phyloP scores from a whole-genome alignment of 2,888 invertebrate genomes.

The Drosophila pseudotalamancana region DNA sequence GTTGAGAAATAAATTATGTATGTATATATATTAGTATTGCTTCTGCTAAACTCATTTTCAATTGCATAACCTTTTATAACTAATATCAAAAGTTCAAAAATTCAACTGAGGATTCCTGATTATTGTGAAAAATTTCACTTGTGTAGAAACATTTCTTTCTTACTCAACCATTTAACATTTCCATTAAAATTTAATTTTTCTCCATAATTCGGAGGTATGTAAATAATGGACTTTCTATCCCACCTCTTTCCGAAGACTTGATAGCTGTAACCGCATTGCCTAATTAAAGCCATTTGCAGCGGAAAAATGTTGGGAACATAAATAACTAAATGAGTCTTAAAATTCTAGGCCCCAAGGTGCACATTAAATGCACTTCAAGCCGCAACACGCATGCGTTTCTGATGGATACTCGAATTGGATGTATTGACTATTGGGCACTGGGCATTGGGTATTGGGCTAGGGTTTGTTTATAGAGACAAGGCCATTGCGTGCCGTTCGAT shows the following conservation, averaged over 20 bases:
- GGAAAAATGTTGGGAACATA: background rate
- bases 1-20: no score
- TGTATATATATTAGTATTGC: no score
- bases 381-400: constrained; percentile 42
- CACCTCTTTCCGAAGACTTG: background rate
- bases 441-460: constrained; percentile 12
- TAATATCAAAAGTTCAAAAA: no score
- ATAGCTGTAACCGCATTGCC: constrained; percentile 15
- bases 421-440: constrained; percentile 10
- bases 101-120: no score
- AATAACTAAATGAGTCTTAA: constrained; percentile 22
- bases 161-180: no score
- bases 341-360: constrained; percentile 43
- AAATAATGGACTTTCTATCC: background rate
- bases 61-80: no score
- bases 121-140: no score
- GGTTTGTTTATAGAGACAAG: constrained; percentile 36
- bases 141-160: no score
- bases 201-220: background rate
- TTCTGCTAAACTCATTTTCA: no score
- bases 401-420: constrained; percentile 7
- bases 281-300: constrained; percentile 18
- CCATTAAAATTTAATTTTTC: no score
- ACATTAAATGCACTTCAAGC: constrained; percentile 42
- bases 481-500: constrained; percentile 62